Evolutionary conservation across 2,797 vertebrate genomes (phyloP), one percentile per base, ranked within the genome.

Genomic region (Characodon lateralis): DNA sequence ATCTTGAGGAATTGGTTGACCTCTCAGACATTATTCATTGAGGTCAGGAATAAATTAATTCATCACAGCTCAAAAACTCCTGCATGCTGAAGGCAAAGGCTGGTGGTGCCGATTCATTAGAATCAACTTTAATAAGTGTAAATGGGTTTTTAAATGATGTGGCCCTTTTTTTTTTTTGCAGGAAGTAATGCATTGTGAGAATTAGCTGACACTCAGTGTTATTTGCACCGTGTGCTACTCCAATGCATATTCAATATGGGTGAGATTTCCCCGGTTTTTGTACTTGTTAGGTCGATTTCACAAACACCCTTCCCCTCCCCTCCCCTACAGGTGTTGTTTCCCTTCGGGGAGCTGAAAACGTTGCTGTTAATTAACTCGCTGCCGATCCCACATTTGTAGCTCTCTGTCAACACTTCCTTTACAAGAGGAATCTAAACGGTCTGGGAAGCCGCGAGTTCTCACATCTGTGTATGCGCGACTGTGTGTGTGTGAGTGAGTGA

Each of bases 331-430:
- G 89, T 93, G 91, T 90, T 87, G 82, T 80, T 87, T 85, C 78
- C 82, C 86, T 79, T 85, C 65, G 71, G 79, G 86, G 35, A 85
- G 83, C 80, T 71, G 87, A 85, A 86, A 87, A 89, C 12, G 66
- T 78, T 66, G 85, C 86, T 86, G 91, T 90, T 95, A 93, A 92
- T 93, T 91, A 92, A 90, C 87, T 83, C 0, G 41, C 87, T 84
- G 87, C 76, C 72, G 43, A 82, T 90, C 69, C 83, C 65, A 77
- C 82, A 63, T 81, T 86, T 73, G 83, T 81, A 86, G 85, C 86
- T 83, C 50, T 77, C 87, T 90, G 92, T 94, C 93, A 93, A 92
- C 94, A 91, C 93, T 91, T 95, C 89, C 89, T 93, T 90, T 89
- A 76, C 88, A 80, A 74, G 81, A 84, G 89, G 81, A 88, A 88